Evolutionary conservation across 2,888 invertebrate species (phyloP).

Genomic region (Xanthorhoe designata): DNA sequence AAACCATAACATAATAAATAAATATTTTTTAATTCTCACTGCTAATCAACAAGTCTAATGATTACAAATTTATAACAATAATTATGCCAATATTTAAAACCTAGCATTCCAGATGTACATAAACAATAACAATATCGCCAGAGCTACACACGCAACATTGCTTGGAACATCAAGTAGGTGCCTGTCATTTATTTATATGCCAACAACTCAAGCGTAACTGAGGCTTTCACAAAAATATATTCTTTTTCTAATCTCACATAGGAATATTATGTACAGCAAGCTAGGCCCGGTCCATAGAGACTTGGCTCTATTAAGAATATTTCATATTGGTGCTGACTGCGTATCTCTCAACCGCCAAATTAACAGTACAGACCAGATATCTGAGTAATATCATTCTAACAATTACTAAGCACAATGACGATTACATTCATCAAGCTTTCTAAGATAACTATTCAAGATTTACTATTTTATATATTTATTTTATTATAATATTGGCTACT

Average conservation of each 20-base stretch:
- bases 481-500: constrained; percentile 77
- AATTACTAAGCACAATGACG: constrained; percentile 84
- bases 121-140: constrained; percentile 68
- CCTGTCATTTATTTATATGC: constrained; percentile 27
- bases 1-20: constrained; percentile 81
- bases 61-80: constrained; percentile 82
- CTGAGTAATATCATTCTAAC: constrained; percentile 80
- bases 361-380: constrained; percentile 64
- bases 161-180: constrained; percentile 36
- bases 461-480: constrained; percentile 65
- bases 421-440: constrained; percentile 83
- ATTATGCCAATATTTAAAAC: constrained; percentile 79
- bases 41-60: constrained; percentile 83
- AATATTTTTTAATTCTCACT: constrained; percentile 76
- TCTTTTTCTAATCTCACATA: constrained; percentile 65
- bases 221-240: constrained; percentile 64
- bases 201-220: constrained; percentile 46
- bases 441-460: constrained; percentile 77
- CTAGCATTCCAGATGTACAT: constrained; percentile 65
- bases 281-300: constrained; percentile 13
- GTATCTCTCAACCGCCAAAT: constrained; percentile 51
- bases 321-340: constrained; percentile 40
- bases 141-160: constrained; percentile 40
- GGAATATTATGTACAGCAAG: constrained; percentile 62
- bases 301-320: constrained; percentile 19